Percentiles rank a stretch among this genome's conserved stretches.
phyloP scores from a whole-genome alignment of 2,797 vertebrate genomes.

The Pyrrhura leucotis region DNA sequence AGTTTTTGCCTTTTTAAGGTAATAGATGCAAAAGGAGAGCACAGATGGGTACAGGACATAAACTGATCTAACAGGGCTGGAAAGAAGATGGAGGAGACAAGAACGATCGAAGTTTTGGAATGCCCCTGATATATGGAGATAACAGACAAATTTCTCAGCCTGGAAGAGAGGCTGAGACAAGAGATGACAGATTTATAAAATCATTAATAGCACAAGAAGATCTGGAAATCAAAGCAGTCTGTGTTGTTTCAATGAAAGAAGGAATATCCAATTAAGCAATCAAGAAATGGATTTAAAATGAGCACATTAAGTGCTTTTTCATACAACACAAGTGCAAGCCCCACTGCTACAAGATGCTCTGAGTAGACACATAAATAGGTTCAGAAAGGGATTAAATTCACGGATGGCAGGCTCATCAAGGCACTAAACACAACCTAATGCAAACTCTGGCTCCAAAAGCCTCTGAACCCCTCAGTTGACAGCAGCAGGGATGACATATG shows the following conservation, averaged over 20 bases:
- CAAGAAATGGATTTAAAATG: background rate
- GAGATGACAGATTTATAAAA: background rate
- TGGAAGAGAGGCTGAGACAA: background rate
- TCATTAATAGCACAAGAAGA: background rate
- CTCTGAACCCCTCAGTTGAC: background rate
- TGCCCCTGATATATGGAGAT: background rate
- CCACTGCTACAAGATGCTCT: background rate
- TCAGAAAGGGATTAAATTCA: slow-evolving; percentile 32
- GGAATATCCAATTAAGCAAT: slow-evolving; percentile 8
- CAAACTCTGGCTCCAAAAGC: background rate
- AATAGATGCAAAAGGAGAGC: background rate
- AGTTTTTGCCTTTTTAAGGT: background rate
- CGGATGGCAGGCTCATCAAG: background rate
- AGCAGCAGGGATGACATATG: background rate
- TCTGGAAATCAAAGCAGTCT: slow-evolving; percentile 12
- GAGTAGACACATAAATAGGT: background rate
- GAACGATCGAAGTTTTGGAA: background rate
- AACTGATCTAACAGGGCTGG: background rate
- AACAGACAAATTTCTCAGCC: background rate
- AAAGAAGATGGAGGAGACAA: background rate
- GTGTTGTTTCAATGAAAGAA: background rate
- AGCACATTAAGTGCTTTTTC: background rate
- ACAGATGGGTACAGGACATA: background rate
- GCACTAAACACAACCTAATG: slow-evolving; percentile 28
- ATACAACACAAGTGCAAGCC: background rate